Percentiles rank a stretch among this genome's conserved stretches.
Conservation (phyloP, 1,140 invertebrate genomes). For the Argopecten irradians region DNA sequence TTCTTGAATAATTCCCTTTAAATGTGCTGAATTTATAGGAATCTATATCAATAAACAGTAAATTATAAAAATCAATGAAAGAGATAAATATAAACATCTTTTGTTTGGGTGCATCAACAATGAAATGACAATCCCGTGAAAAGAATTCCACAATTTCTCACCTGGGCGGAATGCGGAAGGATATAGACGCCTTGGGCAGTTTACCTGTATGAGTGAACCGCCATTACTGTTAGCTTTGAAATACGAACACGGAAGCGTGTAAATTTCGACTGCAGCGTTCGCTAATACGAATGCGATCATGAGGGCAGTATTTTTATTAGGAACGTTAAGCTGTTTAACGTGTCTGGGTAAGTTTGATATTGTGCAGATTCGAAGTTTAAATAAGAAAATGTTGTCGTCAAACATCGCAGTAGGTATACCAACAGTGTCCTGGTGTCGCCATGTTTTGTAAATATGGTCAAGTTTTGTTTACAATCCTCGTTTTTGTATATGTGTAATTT, state of each 20-base stretch:
- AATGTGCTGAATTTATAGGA: background rate
- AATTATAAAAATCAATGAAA: too few relatives aligned
- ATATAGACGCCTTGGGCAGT: background rate
- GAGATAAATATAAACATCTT: background rate
- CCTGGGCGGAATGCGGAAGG: constrained; percentile 19
- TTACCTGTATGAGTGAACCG: background rate
- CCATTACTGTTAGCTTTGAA: background rate
- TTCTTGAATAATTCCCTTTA: background rate
- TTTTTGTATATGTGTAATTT: too few relatives aligned
- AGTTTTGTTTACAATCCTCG: too few relatives aligned
- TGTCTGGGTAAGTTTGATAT: background rate
- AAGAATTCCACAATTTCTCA: background rate
- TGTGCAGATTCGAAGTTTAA: background rate
- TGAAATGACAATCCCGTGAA: background rate
- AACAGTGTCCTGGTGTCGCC: background rate
- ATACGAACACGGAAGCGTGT: background rate
- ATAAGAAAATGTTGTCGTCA: too few relatives aligned
- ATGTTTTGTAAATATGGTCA: background rate
- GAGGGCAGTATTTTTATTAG: background rate
- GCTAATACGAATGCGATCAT: background rate
- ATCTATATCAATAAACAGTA: too few relatives aligned
- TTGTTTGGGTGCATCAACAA: background rate
- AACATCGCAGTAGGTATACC: background rate
- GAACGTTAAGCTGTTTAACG: background rate
- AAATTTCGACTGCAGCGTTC: background rate